Base-by-base conservation (phyloP, 1,140 invertebrate genomes). In the Yoshiicerus persimilis region DNA sequence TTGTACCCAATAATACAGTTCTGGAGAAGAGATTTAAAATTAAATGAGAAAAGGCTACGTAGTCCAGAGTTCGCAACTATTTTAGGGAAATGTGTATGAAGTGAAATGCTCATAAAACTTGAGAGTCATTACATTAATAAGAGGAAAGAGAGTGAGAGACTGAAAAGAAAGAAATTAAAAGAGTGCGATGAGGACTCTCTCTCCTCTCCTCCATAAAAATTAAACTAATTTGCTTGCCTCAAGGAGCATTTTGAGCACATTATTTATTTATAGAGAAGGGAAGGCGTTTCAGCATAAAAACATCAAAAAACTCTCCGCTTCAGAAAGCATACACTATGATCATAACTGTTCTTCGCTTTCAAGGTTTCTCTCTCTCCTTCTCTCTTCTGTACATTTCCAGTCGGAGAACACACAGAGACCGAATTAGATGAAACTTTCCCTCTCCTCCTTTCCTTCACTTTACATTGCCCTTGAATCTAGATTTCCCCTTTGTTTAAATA, bases 191-290 rank as follows among this genome's bases (percentile, higher is more conserved):
- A 80, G 34, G 75, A 80, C 32, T 80, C 75, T 34, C 75, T 34
- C 32, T 32, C 70, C 70, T 77, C 32, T 38, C 75, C 13, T 80
- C 75, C 75, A 80, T 80, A 80, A 80, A 80, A 80, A 80, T 80
- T 80, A 80, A 80, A 80, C 75, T 80, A 80, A 80, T 80, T 80
- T 80, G 34, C 75, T 80, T 80, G 75, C 75, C 75, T 80, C 75
- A 80, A 80, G 75, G 75, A 80, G 75, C 75, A 80, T 80, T 80
- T 80, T 80, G 75, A 80, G 75, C 75, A 80, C 75, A 80, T 80
- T 80, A 80, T 80, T 80, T 80, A 80, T 80, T 80, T 80, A 80
- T 80, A 80, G 75, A 80, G 75, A 16, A 80, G 75, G 75, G 75
- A 80, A 80, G 75, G 75, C 75, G 75, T 80, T 80, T 80, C 75